These are phyloP conservation scores for Platycheirus rosarum DNA, from an alignment of 2,888 invertebrate genomes.

Conservation along the genomic window DNA sequence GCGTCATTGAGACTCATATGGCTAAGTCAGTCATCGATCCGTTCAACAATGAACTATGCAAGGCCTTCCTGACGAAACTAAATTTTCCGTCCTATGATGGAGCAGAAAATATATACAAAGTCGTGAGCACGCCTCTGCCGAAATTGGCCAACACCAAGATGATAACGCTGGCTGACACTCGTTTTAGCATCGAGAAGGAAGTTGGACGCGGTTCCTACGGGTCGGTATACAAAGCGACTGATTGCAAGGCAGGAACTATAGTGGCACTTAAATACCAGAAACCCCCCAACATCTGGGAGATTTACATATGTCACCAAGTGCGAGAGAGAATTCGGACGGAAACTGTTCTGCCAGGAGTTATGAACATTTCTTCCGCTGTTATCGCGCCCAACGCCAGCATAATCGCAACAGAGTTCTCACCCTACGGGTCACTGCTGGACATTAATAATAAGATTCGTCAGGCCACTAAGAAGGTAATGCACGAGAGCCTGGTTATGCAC, in stretches of 20 bases:
- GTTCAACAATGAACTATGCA: slow-evolving; percentile 89
- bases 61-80: slow-evolving; percentile 88
- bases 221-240: slow-evolving; percentile 86
- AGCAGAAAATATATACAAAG: slow-evolving; percentile 84
- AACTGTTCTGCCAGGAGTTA: slow-evolving; percentile 86
- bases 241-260: slow-evolving; percentile 79
- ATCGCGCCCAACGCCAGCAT: slow-evolving; percentile 92
- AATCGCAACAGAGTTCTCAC: slow-evolving; percentile 92
- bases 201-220: slow-evolving; percentile 94
- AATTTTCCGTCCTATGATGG: slow-evolving; percentile 88
- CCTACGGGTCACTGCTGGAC: slow-evolving; percentile 92
- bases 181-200: slow-evolving; percentile 88
- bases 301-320: slow-evolving; percentile 89
- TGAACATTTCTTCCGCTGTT: slow-evolving; percentile 91
- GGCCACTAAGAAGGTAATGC: slow-evolving; percentile 89
- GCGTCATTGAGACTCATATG: slow-evolving; percentile 80
- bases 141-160: slow-evolving; percentile 85
- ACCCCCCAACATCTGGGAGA: slow-evolving; percentile 96
- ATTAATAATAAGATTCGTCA: slow-evolving; percentile 90
- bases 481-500: slow-evolving; percentile 89
- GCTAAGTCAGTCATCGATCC: slow-evolving; percentile 87
- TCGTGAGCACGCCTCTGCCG: slow-evolving; percentile 85
- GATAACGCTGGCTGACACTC: slow-evolving; percentile 84
- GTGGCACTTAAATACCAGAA: slow-evolving; percentile 94
- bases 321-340: slow-evolving; percentile 83